These are phyloP conservation scores for Enteromius afrohamiltoni DNA, from an alignment of 2,797 vertebrate species.

Conservation along the genomic window DNA sequence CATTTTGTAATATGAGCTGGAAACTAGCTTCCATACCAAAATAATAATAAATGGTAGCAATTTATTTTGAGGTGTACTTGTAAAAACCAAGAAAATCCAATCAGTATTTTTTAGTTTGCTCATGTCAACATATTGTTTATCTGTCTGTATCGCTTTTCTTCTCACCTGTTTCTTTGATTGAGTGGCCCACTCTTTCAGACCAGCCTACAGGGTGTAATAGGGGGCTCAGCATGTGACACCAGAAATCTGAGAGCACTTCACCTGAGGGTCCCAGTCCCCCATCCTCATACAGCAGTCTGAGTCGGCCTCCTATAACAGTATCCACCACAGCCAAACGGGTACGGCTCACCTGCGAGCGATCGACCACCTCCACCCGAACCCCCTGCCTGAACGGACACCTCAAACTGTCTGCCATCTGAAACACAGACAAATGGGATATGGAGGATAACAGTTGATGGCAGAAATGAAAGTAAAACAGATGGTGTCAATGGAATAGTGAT, in stretches of 20 bases:
- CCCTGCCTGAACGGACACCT: constrained; percentile 85
- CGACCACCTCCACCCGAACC: constrained; percentile 92
- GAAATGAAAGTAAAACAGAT: not conserved
- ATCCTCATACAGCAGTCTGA: constrained; percentile 88
- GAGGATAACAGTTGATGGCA: not conserved
- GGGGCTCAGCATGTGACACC: constrained; percentile 96
- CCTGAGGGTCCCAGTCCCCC: constrained; percentile 80
- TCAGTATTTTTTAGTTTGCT: not conserved
- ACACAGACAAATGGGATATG: not conserved
- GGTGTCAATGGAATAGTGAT: not conserved
- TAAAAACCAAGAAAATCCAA: not conserved
- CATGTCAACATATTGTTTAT: constrained; percentile 24
- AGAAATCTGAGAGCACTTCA: constrained; percentile 84
- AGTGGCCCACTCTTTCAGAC: constrained; percentile 90
- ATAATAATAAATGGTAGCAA: too few species aligned
- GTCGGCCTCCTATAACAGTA: constrained; percentile 84
- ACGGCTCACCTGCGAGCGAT: constrained; percentile 85
- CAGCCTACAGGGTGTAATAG: constrained; percentile 92
- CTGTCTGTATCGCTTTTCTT: not conserved
- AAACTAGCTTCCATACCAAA: too few species aligned
- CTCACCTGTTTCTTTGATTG: constrained; percentile 81
- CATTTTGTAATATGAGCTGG: too few species aligned
- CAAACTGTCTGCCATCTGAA: constrained; percentile 88
- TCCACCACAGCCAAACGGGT: constrained; percentile 88
- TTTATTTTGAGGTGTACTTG: too few species aligned